phyloP scores from a whole-genome alignment of 2,113 vertebrate genomes.

The Microcebus jonahi region DNA sequence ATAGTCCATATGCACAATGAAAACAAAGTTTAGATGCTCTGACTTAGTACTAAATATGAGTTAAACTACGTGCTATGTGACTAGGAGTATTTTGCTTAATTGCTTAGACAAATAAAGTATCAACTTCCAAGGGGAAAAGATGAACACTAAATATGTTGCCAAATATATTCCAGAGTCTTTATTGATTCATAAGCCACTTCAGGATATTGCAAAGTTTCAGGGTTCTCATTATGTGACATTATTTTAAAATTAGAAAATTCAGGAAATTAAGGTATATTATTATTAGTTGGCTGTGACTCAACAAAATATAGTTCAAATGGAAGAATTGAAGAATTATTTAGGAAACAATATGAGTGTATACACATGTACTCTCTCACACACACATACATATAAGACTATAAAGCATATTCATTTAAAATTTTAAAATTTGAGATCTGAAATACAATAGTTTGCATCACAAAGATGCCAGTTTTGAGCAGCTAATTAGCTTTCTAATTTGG shows the following conservation, averaged over 20 bases:
- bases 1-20: neutral
- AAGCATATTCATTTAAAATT: neutral
- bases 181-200: neutral
- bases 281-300: neutral
- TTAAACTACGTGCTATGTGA: neutral
- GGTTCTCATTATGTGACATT: neutral
- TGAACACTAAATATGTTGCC: neutral
- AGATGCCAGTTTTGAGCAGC: neutral
- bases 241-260: constrained; percentile 42
- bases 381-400: neutral
- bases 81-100: neutral
- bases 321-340: neutral
- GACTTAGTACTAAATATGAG: neutral
- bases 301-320: neutral
- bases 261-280: neutral
- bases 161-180: neutral
- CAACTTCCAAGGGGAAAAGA: neutral
- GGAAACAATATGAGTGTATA: neutral
- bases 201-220: neutral
- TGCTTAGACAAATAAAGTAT: neutral
- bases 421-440: neutral
- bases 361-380: neutral
- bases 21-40: neutral
- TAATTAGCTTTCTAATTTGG: constrained; percentile 58
- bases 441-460: neutral